phyloP scores from a whole-genome alignment of 2,113 vertebrate genomes.

The Ictidomys tridecemlineatus region DNA sequence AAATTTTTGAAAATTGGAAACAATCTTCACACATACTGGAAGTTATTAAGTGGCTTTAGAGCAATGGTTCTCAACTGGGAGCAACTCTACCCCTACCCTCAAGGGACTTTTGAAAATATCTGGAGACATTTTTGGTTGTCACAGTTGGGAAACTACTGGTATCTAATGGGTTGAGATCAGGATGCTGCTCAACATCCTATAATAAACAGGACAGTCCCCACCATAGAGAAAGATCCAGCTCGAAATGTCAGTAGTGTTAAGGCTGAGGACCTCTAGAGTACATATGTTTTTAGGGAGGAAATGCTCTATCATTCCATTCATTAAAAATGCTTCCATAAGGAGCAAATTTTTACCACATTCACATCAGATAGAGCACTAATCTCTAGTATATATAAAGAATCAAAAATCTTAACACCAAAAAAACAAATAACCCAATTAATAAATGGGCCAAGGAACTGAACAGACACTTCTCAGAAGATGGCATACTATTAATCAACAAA shows the following conservation, averaged over 20 bases:
- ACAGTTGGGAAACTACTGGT: background rate
- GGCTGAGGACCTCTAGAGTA: background rate
- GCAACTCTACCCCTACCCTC: background rate
- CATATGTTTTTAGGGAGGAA: background rate
- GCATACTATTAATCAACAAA: no score
- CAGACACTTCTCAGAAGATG: no score
- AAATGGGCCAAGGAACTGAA: no score
- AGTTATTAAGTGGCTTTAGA: background rate
- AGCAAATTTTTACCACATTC: no score
- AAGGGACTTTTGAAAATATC: background rate
- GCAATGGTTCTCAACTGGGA: background rate
- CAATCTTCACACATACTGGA: background rate
- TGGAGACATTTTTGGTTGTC: background rate
- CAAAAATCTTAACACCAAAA: no score
- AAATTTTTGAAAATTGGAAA: slow-evolving; percentile 25
- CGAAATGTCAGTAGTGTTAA: background rate
- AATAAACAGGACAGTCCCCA: background rate
- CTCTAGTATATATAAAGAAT: no score
- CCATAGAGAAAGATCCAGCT: background rate
- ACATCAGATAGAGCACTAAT: no score
- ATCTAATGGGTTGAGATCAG: background rate
- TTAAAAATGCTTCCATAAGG: slow-evolving; percentile 10
- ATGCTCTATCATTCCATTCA: background rate
- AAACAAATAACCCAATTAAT: no score
- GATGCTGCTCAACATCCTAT: background rate